Percentiles rank a stretch among this genome's conserved stretches.
phyloP scores from a whole-genome alignment of 2,113 vertebrate genomes.

The Bujurquina vittata region DNA sequence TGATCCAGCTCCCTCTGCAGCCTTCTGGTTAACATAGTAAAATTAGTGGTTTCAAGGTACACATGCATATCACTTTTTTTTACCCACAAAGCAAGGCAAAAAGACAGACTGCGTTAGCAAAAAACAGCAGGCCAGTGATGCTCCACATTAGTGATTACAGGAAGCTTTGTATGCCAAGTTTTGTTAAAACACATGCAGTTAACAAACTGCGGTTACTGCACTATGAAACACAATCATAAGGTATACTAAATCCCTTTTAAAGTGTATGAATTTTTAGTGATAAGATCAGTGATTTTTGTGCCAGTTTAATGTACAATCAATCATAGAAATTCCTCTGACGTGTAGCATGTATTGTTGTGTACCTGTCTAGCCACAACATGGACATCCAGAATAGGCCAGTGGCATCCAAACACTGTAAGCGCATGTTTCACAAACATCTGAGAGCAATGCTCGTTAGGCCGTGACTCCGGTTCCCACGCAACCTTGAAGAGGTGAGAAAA shows the following conservation, averaged over 20 bases:
- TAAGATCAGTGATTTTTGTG: background rate
- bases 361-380: constrained; percentile 84
- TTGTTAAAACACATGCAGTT: background rate
- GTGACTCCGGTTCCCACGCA: constrained; percentile 78
- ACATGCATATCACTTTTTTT: background rate
- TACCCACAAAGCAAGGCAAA: background rate
- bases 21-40: background rate
- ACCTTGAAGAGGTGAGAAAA: constrained; percentile 63
- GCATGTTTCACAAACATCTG: constrained; percentile 81
- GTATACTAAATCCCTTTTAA: background rate
- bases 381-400: constrained; percentile 77
- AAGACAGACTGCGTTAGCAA: background rate
- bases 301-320: background rate
- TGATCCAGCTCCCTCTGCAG: background rate
- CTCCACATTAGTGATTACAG: background rate
- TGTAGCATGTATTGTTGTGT: background rate
- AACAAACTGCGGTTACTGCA: background rate
- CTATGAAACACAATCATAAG: background rate
- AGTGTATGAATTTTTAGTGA: background rate
- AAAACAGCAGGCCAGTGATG: background rate
- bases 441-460: constrained; percentile 84
- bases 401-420: constrained; percentile 76
- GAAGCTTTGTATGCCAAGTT: background rate
- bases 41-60: background rate
- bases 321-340: background rate